Evolutionary conservation across 2,888 invertebrate species (phyloP).

Genomic region (Trissoscelio sp.): DNA sequence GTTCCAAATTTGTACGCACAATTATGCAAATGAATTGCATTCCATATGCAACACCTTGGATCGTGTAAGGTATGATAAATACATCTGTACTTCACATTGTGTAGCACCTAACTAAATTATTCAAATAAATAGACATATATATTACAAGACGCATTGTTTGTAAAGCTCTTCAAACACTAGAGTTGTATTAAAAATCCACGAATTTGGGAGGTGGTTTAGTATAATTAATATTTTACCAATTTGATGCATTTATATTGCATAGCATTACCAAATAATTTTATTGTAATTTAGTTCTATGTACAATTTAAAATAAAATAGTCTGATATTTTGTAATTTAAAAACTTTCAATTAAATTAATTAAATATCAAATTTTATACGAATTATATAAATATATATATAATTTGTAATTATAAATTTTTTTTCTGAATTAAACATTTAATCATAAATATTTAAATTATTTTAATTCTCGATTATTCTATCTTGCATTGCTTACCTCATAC

Average conservation of each 20-base stretch:
- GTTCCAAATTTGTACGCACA: slow-evolving; percentile 68
- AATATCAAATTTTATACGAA: too few species aligned
- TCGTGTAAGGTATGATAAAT: slow-evolving; percentile 60
- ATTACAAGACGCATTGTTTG: slow-evolving; percentile 49
- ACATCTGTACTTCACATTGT: slow-evolving; percentile 58
- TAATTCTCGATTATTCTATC: neutral
- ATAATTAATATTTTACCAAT: neutral
- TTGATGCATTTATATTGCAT: neutral
- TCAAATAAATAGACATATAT: slow-evolving; percentile 60
- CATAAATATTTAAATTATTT: neutral
- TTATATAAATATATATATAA: too few species aligned
- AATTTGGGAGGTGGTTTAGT: neutral
- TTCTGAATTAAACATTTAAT: too few species aligned
- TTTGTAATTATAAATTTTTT: too few species aligned
- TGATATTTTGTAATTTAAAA: too few species aligned
- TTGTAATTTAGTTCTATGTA: too few species aligned
- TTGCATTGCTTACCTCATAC: slow-evolving; percentile 16
- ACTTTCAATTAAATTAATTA: too few species aligned
- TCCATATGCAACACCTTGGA: slow-evolving; percentile 65
- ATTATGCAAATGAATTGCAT: slow-evolving; percentile 69
- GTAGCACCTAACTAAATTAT: slow-evolving; percentile 50
- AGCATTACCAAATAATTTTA: too few species aligned
- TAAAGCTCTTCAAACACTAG: slow-evolving; percentile 42
- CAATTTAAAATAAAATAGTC: too few species aligned
- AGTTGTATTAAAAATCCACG: slow-evolving; percentile 6